Base-by-base conservation (phyloP, 92 coral and sea anemone genomes). In the Diadumene lineata region DNA sequence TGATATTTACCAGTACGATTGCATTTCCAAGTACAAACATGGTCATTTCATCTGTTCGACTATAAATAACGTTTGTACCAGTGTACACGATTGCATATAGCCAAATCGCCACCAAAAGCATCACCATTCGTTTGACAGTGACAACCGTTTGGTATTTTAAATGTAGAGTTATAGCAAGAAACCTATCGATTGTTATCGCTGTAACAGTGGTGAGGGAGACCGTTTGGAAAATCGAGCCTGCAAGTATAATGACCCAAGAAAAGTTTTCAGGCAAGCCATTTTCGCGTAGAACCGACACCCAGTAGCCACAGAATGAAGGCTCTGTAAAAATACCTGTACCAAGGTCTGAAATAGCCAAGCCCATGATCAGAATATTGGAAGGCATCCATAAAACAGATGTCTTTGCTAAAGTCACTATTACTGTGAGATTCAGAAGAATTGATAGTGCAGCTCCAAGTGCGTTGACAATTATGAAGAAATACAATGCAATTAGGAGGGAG, bases 131-230 rank as follows among this genome's bases (percentile, higher is more conserved):
- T 55, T 53, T 70, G 44, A 15, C 43, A 1, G 75, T 55, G 11
- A 70, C 75, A 16, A 24, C 18, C 16, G 21, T 8, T 70, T 31
- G 75, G 75, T 70, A 70, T 19, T 50, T 30, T 32, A 70, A 58
- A 30, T 55, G 75, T 30, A 70, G 30, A 4, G 19, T 19, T 26
- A 70, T 23, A 30, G 75, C 64, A 70, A 70, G 75, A 32, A 28
- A 70, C 19, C 75, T 58, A 25, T 70, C 75, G 48, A 70, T 34
- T 1, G 65, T 53, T 18, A 70, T 31, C 10, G 63, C 75, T 18
- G 75, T 70, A 24, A 70, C 43, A 29, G 64, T 70, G 23, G 21
- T 30, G 30, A 70, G 61, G 8, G 62, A 70, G 0, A 33, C 48
- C 0, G 27, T 22, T 0, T 24, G 11, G 10, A 70, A 28, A 32